Evolutionary conservation across 2,888 invertebrate species (phyloP).

Genomic region (Euproctis similis): DNA sequence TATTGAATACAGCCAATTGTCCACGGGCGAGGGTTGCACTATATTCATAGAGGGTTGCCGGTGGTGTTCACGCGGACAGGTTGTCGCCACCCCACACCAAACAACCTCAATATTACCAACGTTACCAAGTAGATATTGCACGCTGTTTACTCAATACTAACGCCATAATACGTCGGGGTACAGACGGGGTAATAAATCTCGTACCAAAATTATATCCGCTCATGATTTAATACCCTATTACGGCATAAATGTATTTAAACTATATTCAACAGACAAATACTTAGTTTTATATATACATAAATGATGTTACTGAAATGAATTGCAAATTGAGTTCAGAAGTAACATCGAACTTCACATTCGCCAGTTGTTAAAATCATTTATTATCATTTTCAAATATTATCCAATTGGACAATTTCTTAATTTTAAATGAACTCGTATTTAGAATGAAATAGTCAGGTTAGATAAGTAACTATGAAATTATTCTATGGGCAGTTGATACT

Average conservation of each 20-base stretch:
- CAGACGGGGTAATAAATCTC: constrained; percentile 37
- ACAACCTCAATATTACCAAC: constrained; percentile 19
- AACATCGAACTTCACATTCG: constrained; percentile 15
- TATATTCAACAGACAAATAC: constrained; percentile 20
- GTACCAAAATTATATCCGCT: constrained; percentile 28
- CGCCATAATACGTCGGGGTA: constrained; percentile 34
- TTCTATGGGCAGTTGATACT: too few species aligned
- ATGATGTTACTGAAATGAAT: constrained; percentile 5
- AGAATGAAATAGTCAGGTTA: too few species aligned
- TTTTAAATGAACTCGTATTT: too few species aligned
- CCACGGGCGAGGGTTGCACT: constrained; percentile 17
- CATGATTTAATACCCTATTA: constrained; percentile 27
- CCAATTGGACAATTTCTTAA: too few species aligned
- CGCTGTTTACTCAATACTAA: constrained; percentile 42
- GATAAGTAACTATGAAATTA: too few species aligned
- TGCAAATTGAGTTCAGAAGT: constrained; percentile 2
- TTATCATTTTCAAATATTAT: background rate
- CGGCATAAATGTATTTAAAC: constrained; percentile 38
- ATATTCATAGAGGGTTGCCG: constrained; percentile 25
- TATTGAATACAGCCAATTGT: constrained; percentile 23
- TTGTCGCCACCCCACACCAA: constrained; percentile 29
- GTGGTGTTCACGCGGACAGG: constrained; percentile 32
- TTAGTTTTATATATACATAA: constrained; percentile 2
- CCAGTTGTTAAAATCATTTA: constrained; percentile 4
- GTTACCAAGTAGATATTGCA: constrained; percentile 10